Evolutionary conservation across 2,113 vertebrate genomes (phyloP).

Genomic region (Sisor rabdophorus): DNA sequence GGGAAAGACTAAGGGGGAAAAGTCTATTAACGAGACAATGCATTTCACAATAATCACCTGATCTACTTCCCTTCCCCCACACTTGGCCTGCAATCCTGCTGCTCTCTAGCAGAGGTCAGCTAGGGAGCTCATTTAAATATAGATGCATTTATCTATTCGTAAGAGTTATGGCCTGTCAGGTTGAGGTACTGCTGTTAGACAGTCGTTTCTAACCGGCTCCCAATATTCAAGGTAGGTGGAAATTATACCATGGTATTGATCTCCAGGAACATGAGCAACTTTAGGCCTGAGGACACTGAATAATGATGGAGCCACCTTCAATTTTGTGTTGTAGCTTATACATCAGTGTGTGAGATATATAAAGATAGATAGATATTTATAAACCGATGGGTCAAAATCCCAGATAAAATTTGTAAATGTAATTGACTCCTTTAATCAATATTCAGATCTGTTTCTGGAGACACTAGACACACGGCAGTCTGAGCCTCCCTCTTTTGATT

Average conservation of each 20-base stretch:
- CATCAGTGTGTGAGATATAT: neutral
- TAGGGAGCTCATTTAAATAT: slow-evolving; percentile 59
- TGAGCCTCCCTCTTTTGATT: slow-evolving; percentile 50
- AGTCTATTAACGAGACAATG: slow-evolving; percentile 58
- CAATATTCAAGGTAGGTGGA: slow-evolving; percentile 34
- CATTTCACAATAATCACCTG: slow-evolving; percentile 56
- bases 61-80: slow-evolving; percentile 20
- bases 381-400: slow-evolving; percentile 23
- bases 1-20: slow-evolving; percentile 47
- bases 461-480: slow-evolving; percentile 23
- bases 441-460: slow-evolving; percentile 33
- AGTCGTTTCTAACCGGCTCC: slow-evolving; percentile 24
- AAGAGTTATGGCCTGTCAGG: slow-evolving; percentile 48
- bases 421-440: slow-evolving; percentile 16
- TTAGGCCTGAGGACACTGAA: slow-evolving; percentile 27
- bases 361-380: neutral
- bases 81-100: slow-evolving; percentile 34
- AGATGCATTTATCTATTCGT: slow-evolving; percentile 52
- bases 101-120: slow-evolving; percentile 50
- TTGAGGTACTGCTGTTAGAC: slow-evolving; percentile 42
- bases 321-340: neutral
- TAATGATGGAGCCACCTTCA: slow-evolving; percentile 21
- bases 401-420: slow-evolving; percentile 6
- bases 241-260: slow-evolving; percentile 44
- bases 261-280: slow-evolving; percentile 35